These are phyloP conservation scores for Bradynema listronoti DNA, from an alignment of 1,140 invertebrate species.

Conservation along the genomic window DNA sequence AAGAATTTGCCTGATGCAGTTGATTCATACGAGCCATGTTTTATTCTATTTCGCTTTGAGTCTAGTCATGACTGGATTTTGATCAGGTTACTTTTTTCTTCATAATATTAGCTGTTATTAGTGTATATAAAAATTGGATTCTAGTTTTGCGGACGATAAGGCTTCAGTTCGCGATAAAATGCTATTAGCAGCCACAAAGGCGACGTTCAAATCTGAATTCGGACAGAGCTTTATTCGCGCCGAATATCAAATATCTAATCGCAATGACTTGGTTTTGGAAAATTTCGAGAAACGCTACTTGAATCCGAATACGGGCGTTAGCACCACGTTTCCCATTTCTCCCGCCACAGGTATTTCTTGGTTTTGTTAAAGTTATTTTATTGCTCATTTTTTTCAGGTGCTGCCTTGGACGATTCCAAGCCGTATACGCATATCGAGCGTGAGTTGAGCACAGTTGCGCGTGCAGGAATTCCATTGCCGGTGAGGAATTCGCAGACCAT, in stretches of 20 bases:
- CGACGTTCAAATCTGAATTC: slow-evolving; percentile 92
- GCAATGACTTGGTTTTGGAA: slow-evolving; percentile 63
- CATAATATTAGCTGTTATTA: too few species aligned
- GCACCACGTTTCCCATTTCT: background rate
- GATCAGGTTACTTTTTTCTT: slow-evolving; percentile 75
- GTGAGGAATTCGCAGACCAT: slow-evolving; percentile 59
- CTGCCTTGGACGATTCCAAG: slow-evolving; percentile 22
- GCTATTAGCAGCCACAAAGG: slow-evolving; percentile 96
- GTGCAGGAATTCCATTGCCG: slow-evolving; percentile 25
- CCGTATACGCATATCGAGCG: slow-evolving; percentile 41
- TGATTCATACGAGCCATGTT: slow-evolving; percentile 81
- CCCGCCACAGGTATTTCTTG: too few species aligned
- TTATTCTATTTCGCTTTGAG: slow-evolving; percentile 82
- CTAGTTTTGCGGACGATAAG: slow-evolving; percentile 57
- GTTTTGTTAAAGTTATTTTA: too few species aligned
- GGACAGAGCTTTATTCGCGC: slow-evolving; percentile 79
- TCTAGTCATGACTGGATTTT: slow-evolving; percentile 80
- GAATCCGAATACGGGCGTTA: background rate
- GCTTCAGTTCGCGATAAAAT: slow-evolving; percentile 78
- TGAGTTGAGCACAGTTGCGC: slow-evolving; percentile 35
- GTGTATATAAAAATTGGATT: slow-evolving; percentile 10
- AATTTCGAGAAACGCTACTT: slow-evolving; percentile 42
- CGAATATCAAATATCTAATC: slow-evolving; percentile 75
- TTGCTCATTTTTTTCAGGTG: too few species aligned
- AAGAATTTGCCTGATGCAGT: slow-evolving; percentile 70